Evolutionary conservation across 2,888 invertebrate genomes (phyloP), one percentile per base, ranked within the genome.

Genomic region (Cylindroiulus punctatus): DNA sequence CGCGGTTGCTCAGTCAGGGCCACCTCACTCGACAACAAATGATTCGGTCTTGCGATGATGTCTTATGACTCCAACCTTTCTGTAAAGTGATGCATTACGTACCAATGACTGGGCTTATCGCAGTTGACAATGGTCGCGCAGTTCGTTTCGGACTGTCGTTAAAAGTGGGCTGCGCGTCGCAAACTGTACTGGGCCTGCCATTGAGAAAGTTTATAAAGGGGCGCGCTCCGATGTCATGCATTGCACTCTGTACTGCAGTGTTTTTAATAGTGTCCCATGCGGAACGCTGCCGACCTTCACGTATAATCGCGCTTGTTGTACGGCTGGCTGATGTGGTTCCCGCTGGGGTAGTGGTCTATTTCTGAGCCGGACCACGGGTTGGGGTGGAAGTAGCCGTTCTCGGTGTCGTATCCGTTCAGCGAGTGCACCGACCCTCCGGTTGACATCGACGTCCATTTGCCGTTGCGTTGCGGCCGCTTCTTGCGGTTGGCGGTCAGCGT

Each of bases 301-400:
- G 85, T 87, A 26, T 85, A 85, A 52, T 85, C 87, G 17, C 85
- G 85, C 81, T 85, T 87, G 44, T 40, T 85, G 82, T 65, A 86
- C 5, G 86, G 84, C 76, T 84, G 84, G 40, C 81, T 81, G 32
- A 90, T 90, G 88, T 96, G 96, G 92, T 97, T 97, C 90, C 97
- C 94, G 87, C 97, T 95, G 95, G 97, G 96, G 92, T 97, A 97
- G 90, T 97, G 97, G 89, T 97, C 97, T 95, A 97, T 96, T 90
- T 97, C 97, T 91, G 97, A 97, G 91, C 97, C 97, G 89, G 97
- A 97, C 97, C 97, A 97, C n/a, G 84, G 84, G 81, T 87, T 87
- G 52, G 81, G 87, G 85, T 88, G 85, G 85, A 85, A 84, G 86
- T 86, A 84, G 87, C 88, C 88, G 91, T 95, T 95, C 91, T 96